These are phyloP conservation scores for Pristionchus fissidentatus DNA, from an alignment of 2,888 invertebrate genomes.

Conservation along the genomic window DNA sequence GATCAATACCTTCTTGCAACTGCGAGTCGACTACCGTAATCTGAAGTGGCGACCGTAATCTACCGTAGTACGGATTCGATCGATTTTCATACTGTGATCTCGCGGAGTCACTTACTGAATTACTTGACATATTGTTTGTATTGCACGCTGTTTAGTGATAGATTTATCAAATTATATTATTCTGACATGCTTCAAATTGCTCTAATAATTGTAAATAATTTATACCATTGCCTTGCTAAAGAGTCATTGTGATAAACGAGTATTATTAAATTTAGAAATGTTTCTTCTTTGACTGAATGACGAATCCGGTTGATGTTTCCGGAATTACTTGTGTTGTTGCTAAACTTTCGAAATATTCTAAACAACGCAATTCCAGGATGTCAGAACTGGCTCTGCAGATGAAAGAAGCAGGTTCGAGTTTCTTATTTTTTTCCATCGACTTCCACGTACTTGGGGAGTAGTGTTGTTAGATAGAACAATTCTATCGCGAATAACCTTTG, in stretches of 20 bases:
- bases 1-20: constrained; percentile 91
- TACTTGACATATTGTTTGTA: constrained; percentile 19
- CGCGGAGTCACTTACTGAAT: not conserved
- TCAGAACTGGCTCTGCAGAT: no score
- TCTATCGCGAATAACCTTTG: no score
- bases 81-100: not conserved
- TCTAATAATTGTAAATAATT: constrained; percentile 27
- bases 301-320: no score
- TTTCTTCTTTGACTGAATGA: no score
- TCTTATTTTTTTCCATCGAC: no score
- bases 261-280: not conserved
- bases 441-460: no score
- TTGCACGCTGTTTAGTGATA: not conserved
- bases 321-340: no score
- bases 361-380: no score
- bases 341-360: no score
- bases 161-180: not conserved
- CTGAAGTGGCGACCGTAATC: constrained; percentile 44
- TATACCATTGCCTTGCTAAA: not conserved
- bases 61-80: not conserved
- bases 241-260: constrained; percentile 10
- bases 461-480: no score
- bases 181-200: not conserved
- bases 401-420: no score
- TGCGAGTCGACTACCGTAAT: constrained; percentile 90